Evolutionary conservation across 2,888 invertebrate species (phyloP).

Genomic region (Athalia rosae): DNA sequence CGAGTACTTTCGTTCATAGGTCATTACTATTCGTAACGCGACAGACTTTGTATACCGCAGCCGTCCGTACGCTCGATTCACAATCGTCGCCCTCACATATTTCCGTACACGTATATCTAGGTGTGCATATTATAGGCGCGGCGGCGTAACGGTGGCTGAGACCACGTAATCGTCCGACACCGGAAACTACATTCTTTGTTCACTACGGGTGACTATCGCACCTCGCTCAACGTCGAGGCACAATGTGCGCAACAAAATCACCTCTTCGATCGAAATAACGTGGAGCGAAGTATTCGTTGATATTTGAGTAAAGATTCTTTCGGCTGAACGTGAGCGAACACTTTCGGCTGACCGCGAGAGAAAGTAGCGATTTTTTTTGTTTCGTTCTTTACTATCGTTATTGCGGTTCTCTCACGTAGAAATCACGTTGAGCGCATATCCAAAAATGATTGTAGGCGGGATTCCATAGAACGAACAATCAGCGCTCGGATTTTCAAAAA

Average conservation of each 20-base stretch:
- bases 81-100: neutral
- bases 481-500: too few species aligned
- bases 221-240: neutral
- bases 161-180: slow-evolving; percentile 19
- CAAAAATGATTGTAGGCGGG: too few species aligned
- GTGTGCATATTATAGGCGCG: slow-evolving; percentile 4
- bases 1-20: slow-evolving; percentile 31
- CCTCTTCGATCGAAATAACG: too few species aligned
- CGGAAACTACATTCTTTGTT: slow-evolving; percentile 31
- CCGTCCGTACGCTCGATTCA: neutral
- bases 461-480: too few species aligned
- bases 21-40: slow-evolving; percentile 26
- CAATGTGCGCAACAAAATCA: neutral
- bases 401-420: too few species aligned
- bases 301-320: too few species aligned
- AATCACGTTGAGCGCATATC: too few species aligned
- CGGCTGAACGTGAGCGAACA: too few species aligned
- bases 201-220: neutral
- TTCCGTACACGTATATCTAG: neutral
- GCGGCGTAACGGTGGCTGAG: slow-evolving; percentile 14
- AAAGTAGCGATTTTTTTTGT: too few species aligned
- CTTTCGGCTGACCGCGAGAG: too few species aligned
- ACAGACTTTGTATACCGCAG: neutral
- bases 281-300: too few species aligned
- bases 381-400: too few species aligned